Conservation (phyloP, 2,113 vertebrate species). For the Laticauda colubrina region DNA sequence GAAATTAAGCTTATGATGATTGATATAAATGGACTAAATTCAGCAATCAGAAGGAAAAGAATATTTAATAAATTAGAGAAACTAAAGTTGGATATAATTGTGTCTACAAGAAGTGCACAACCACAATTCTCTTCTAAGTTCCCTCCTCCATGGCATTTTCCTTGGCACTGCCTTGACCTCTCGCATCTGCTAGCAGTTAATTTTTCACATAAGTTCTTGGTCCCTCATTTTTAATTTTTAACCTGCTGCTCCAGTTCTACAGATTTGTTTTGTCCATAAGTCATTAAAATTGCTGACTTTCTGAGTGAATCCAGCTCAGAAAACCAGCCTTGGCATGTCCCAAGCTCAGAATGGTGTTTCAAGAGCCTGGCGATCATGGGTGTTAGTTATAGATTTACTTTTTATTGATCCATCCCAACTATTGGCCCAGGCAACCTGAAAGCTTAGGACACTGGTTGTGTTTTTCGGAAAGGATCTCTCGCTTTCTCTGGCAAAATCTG, state of each 20-base stretch:
- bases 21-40: too few species aligned
- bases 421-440: background rate
- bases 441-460: fast-evolving
- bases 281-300: constrained; percentile 39
- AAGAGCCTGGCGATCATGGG: background rate
- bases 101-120: too few species aligned
- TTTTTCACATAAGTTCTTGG: constrained; percentile 22
- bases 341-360: background rate
- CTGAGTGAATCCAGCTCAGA: background rate
- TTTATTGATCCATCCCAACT: constrained; percentile 31
- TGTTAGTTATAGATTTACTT: constrained; percentile 1
- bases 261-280: constrained; percentile 2
- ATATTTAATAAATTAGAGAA: too few species aligned
- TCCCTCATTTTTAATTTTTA: constrained; percentile 57
- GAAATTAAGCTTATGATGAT: too few species aligned
- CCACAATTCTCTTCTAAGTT: background rate
- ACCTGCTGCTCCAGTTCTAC: constrained; percentile 7
- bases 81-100: too few species aligned
- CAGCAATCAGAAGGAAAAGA: too few species aligned
- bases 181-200: background rate
- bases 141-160: background rate
- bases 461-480: background rate
- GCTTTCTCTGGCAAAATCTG: background rate
- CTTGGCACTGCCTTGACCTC: background rate
- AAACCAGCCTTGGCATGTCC: background rate